Evolutionary conservation across 1,140 invertebrate species (phyloP), one percentile per base, ranked within the genome.

Genomic region (Drosophila kanapiae): DNA sequence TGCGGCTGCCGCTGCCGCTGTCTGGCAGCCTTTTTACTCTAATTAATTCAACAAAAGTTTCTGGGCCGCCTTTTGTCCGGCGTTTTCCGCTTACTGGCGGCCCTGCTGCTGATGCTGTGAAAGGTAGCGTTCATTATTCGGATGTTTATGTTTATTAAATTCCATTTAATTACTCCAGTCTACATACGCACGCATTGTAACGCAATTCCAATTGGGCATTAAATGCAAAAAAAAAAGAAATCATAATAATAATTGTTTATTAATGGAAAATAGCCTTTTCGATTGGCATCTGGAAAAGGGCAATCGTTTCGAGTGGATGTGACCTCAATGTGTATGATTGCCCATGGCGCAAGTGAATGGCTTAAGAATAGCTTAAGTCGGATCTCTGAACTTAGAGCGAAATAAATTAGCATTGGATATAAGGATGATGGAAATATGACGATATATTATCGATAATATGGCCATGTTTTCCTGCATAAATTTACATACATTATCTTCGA

Each of bases 91-190:
- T 68, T 83, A 60, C 70, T 45, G 49, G 9, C 35, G n/a, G n/a
- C 14, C 53, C 42, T 59, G 47, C 48, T 59, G 70, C 37, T 31
- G 70, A 35, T 54, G 60, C 83, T 72, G 83, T 88, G 83, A 88
- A 87, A 87, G 83, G 83, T 80, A 80, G 84, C 61, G 43, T 78
- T 83, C 84, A 88, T 88, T 88, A 87, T 87, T 83, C 68, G 76
- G 64, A 88, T 87, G 83, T 87, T 87, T 87, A 88, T 87, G 85
- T 87, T 87, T 88, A 87, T 87, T 87, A 87, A 87, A 87, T 84
- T 88, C 83, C 83, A 88, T 87, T 87, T 87, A 87, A 87, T 87
- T 87, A 88, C 84, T 82, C 63, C 84, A 77, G 76, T 76, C 58
- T 48, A 72, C 67, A 80, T 75, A 75, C 61, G 71, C 69, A 68